Evolutionary conservation across 2,888 invertebrate genomes (phyloP), one percentile per base, ranked within the genome.

Genomic region (Drosophila ezoana): DNA sequence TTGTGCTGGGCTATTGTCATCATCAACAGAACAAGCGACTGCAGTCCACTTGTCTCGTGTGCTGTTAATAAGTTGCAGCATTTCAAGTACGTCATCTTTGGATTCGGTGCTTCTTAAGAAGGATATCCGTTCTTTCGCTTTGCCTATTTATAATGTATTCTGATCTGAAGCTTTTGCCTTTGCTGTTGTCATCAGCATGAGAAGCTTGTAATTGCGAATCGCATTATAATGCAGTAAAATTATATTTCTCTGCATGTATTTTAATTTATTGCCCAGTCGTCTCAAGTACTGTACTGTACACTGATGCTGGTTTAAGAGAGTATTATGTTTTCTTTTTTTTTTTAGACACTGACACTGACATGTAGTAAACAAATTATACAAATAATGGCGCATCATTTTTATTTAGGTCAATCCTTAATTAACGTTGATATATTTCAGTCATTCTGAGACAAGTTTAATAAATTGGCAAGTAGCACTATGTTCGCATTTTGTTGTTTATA

Each of bases 101-200:
- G 37, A 49, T 58, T 35, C 57, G 44, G 14, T 67, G 60, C 44
- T 56, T 57, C 52, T 78, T 81, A 87, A 84, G 89, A 81, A 84
- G 84, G 84, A 84, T 84, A 87, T 84, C 84, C 84, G 89, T 73
- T 74, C 72, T 59, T 61, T 72, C 43, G 45, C 62, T 59, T 73
- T 63, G 62, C 58, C 61, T 60, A 65, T 54, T 67, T 57, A 54
- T 60, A 44, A 74, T 57, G 44, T 58, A 53, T 45, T 57, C 23
- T 37, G 60, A 76, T 64, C 40, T 65, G 40, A 62, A 47, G 49
- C 23, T 44, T 11, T 10, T 44, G 23, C 4, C 32, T n/a, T 14
- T 57, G 33, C 28, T 43, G 35, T 59, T 51, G 38, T 33, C 58
- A 32, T 61, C 65, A 79, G 62, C 63, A 82, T 86, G 83, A 76